Conservation (phyloP, 2,797 vertebrate species). For the Alosa sapidissima region DNA sequence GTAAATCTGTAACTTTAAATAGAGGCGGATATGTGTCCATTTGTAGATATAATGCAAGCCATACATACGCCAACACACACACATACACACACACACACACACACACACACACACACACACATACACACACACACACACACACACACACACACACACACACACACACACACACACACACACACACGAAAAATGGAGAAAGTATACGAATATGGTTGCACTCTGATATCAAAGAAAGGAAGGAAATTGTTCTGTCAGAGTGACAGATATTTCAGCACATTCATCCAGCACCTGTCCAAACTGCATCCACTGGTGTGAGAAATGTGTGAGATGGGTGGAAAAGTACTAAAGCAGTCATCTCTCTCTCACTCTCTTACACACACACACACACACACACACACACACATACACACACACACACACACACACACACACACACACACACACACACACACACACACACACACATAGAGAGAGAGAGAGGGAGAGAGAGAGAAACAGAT, state of each 20-base stretch:
- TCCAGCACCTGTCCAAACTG: conserved; percentile 10
- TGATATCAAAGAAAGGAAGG: conserved; percentile 13
- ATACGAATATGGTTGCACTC: background rate
- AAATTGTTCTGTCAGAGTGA: conserved; percentile 15
- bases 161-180: conserved; percentile 9
- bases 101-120: background rate
- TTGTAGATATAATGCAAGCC: background rate
- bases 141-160: background rate
- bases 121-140: conserved; percentile 5
- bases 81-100: background rate
- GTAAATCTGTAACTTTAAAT: background rate
- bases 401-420: background rate
- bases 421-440: background rate
- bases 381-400: background rate
- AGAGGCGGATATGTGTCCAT: background rate
- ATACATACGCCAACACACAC: background rate
- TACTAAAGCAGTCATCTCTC: background rate
- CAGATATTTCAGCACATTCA: conserved; percentile 2
- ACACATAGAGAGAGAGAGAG: too few species aligned
- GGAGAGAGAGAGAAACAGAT: too few species aligned
- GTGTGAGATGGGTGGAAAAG: conserved; percentile 16
- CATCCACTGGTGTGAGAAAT: background rate
- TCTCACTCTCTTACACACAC: background rate
- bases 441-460: background rate
- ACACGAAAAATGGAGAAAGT: background rate